Base-by-base conservation (phyloP, 2,888 invertebrate species). In the Ethmia dodecea region DNA sequence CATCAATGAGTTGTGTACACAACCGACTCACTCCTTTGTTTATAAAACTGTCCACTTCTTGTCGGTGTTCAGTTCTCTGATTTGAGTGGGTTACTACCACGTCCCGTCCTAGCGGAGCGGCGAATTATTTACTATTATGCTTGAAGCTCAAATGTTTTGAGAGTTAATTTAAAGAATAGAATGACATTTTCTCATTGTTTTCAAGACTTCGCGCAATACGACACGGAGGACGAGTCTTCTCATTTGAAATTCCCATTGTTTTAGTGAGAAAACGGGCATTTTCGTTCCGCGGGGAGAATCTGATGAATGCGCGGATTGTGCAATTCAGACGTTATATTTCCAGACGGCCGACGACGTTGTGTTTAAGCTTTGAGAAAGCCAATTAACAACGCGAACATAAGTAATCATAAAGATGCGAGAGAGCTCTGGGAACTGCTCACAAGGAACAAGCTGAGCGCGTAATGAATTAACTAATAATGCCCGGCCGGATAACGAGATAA, bases 41-140 rank as follows among this genome's bases (percentile, higher is more conserved):
- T 84, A 81, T 77, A 73, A 83, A 84, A 84, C 84, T 80, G 79
- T 78, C 81, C 77, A 81, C 83, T 83, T 68, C 64, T 72, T 68
- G 60, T 63, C 57, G 58, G 55, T 60, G 43, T 63, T 54, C 61
- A 64, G 66, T 65, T 18, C 20, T 32, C 20, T 10, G 13, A 52
- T 52, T 57, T 55, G 63, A 72, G 64, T 63, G 69, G 60, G 55
- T 60, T 60, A 59, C 52, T 47, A 60, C 42, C 47, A 49, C 60
- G 59, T 54, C 59, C 52, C 59, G 12, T n/a, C 26, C 12, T 26
- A 26, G 11, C 26, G 12, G n/a, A 26, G 11, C 26, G 12, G n/a
- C 72, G 55, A 57, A 71, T 74, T 79, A 80, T 78, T 71, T 76
- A 71, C 59, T 53, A n/a, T 22, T 22, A 5, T 11, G 36, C 52